Percentiles rank a stretch among this genome's conserved stretches.
Conservation (phyloP, 2,888 invertebrate genomes). For the Clistopyga incitator region DNA sequence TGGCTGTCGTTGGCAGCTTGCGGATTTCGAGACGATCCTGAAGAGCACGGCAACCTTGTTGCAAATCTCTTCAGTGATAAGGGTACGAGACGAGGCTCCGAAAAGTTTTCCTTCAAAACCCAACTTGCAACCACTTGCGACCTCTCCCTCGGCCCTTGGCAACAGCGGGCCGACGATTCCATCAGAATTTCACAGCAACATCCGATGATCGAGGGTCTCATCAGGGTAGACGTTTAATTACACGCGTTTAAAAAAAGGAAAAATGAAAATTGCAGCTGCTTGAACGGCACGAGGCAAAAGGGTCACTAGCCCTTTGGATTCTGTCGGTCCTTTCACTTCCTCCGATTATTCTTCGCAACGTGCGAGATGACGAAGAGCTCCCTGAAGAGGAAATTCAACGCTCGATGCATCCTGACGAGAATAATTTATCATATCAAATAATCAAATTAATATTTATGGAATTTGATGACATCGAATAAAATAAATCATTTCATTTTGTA, state of each 20-base stretch:
- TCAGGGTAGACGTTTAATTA: conserved; percentile 48
- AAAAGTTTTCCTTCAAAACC: conserved; percentile 34
- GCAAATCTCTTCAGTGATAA: conserved; percentile 54
- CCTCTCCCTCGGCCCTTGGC: neutral
- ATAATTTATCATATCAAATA: too few species aligned
- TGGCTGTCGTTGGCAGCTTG: conserved; percentile 60
- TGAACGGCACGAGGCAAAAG: conserved; percentile 43
- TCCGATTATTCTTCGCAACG: conserved; percentile 11
- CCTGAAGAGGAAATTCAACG: neutral
- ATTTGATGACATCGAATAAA: too few species aligned
- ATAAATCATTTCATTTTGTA: too few species aligned
- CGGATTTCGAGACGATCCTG: conserved; percentile 38
- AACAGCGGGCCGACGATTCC: conserved; percentile 22
- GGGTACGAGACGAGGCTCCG: conserved; percentile 39
- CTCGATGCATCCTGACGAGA: neutral
- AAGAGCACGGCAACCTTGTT: conserved; percentile 40
- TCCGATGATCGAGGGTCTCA: conserved; percentile 35
- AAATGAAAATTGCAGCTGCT: conserved; percentile 35
- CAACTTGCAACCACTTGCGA: conserved; percentile 16
- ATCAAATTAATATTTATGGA: too few species aligned
- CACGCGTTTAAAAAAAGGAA: conserved; percentile 29
- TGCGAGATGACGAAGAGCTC: conserved; percentile 9
- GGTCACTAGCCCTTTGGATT: conserved; percentile 9
- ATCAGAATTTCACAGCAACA: conserved; percentile 7
- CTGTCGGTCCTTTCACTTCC: neutral